Base-by-base conservation (phyloP, 1,140 invertebrate genomes). In the Neodiprion lecontei region DNA sequence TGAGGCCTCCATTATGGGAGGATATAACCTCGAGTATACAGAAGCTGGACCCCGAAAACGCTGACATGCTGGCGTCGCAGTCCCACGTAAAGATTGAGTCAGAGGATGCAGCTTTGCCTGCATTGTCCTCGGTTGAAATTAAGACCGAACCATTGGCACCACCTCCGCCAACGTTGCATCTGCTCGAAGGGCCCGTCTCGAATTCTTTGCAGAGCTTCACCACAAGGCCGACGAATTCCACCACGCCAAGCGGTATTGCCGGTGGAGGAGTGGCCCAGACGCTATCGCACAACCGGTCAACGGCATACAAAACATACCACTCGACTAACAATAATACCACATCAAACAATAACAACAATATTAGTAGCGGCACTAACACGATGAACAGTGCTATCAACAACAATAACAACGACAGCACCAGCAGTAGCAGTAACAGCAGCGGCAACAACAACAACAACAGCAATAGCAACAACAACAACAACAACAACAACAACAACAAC, bases 11-110 rank as follows among this genome's bases (percentile, higher is more conserved):
- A 14, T 90, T 95, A 9, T 96, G 95, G 95, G 95, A 96, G 86
- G 95, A 96, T 88, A 96, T 96, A 83, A 93, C 95, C 68, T 95
- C 94, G 82, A 95, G 94, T 79, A 96, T 96, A 84, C 93, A 95
- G 80, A 96, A 96, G 85, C 93, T 96, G 77, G 95, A 96, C 84
- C 95, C 95, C 14, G 95, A 96, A 84, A 96, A 95, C 83, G 94
- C 95, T n/a, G 94, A 95, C 83, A 95, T 96, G 94, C 88, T 96
- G 76, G 93, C 91, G 61, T 84, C 84, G 71, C 90, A 84, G 80
- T 86, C 80, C 2, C 84, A 86, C 75, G 92, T 95, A 75, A 95
- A 95, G 83, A 89, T 95, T 81, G 94, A 95, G 84, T 90, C 92
- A 61, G 92, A 93, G 69, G 94, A 95, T 75, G 91, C 90, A 79